Base-by-base conservation (phyloP, 2,888 invertebrate genomes). In the Tachystola acroxantha region DNA sequence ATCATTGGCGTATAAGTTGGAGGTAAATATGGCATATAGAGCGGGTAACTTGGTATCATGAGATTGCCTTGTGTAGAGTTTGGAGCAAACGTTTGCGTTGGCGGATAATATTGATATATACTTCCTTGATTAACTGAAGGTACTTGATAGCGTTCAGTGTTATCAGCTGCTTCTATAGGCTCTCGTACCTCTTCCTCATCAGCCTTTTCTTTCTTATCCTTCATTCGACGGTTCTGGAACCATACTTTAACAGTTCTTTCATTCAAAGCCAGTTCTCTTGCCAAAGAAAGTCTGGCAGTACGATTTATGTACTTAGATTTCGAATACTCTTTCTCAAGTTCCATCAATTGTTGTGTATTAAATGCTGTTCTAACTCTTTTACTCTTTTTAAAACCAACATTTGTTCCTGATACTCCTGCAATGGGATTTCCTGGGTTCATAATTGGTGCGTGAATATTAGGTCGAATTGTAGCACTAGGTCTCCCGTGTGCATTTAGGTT, bases 161-260 rank as follows among this genome's bases (percentile, higher is more conserved):
- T 16, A 16, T 16, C 16, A 16, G 3, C 6, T 3, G 6, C 16
- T 16, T 16, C 16, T 16, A 16, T 6, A 16, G 6, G 16, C 16
- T 16, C 16, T 6, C 3, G 16, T 24, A 4, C n/a, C n/a, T 28
- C 28, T 13, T 28, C 14, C 16, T 13, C 12, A 5, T 28, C 28
- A 19, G 12, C 25, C 19, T 20, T 38, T 4, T 12, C 19, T 30
- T 19, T 42, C 34, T 40, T 34, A 4, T 37, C 34, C 12, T 37
- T 37, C 37, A 37, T 41, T n/a, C 37, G 22, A 7, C 34, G 31
- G 10, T 35, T 35, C 19, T 39, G 34, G 10, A 32, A 39, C 39
- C 39, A 39, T 1, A 39, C 28, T 12, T 33, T 39, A 6, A 36
- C 29, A 0, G 12, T 22, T 10, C 7, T 20, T n/a, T 39, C 36